Percentiles rank a stretch among this genome's conserved stretches.
Conservation (phyloP, 1,140 invertebrate genomes). For the Melitaea cinxia region DNA sequence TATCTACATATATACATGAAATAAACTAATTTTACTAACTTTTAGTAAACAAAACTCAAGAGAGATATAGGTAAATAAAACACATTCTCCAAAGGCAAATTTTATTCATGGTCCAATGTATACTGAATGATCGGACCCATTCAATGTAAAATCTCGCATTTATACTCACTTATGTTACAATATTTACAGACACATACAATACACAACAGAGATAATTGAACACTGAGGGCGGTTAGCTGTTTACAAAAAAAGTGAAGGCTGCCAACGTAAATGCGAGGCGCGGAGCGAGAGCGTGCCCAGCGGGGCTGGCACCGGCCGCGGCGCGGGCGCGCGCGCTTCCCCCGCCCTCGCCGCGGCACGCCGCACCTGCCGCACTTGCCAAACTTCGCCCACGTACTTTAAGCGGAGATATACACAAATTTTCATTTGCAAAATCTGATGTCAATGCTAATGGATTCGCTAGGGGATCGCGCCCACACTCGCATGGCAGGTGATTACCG, state of each 20-base stretch:
- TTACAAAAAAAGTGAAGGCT: slow-evolving; percentile 61
- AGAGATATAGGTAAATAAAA: slow-evolving; percentile 43
- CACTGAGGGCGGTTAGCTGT: slow-evolving; percentile 67
- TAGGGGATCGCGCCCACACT: slow-evolving; percentile 89
- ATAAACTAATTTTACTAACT: background rate
- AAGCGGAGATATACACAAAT: slow-evolving; percentile 92
- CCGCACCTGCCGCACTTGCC: slow-evolving; percentile 86
- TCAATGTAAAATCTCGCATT: slow-evolving; percentile 78
- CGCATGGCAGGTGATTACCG: slow-evolving; percentile 92
- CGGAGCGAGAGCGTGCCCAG: slow-evolving; percentile 42
- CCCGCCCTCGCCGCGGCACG: slow-evolving; percentile 70
- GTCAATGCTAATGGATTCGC: slow-evolving; percentile 88
- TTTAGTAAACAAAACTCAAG: background rate
- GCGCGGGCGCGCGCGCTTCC: slow-evolving; percentile 68
- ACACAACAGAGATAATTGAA: slow-evolving; percentile 57
- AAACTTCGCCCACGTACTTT: slow-evolving; percentile 89
- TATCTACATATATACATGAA: background rate
- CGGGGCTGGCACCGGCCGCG: slow-evolving; percentile 55
- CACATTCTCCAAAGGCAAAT: slow-evolving; percentile 73
- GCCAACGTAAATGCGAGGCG: slow-evolving; percentile 51
- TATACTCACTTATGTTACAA: slow-evolving; percentile 74
- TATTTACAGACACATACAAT: slow-evolving; percentile 75
- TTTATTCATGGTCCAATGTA: slow-evolving; percentile 79
- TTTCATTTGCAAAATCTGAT: slow-evolving; percentile 87
- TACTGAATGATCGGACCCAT: slow-evolving; percentile 79